Base-by-base conservation (phyloP, 2,888 invertebrate genomes). In the Scaeva pyrastri region DNA sequence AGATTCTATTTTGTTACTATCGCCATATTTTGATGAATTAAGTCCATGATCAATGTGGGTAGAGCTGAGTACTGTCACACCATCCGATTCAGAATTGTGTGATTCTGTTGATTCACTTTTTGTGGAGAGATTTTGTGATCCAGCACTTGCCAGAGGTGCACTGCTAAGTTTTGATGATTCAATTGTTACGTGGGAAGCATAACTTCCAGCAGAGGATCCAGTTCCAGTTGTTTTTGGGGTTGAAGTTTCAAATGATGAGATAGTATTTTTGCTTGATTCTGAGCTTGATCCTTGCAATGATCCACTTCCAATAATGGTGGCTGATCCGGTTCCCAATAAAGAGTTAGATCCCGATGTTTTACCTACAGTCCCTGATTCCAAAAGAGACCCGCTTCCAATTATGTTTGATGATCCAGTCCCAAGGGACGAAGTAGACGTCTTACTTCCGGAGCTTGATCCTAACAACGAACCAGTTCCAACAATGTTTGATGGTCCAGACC, bases 61-160 rank as follows among this genome's bases (percentile, higher is more conserved):
- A 6, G 68, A 68, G 5, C 68, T 39, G 1, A 50, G 36, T 3
- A 39, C 19, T 50, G 68, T 50, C n/a, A 50, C 68, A 21, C 19
- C 50, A n/a, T 68, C 50, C 6, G 7, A 1, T 31, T 19, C 12
- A 1, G 39, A 60, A 14, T 12, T 12, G 1, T 21, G 1, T 31
- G 31, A 31, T 31, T 8, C 31, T 21, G 12, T 60, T 60, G 60
- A 41, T 14, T 14, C n/a, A 41, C 31, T 60, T 41, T 7, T 16
- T 19, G 12, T 14, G 0, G 36, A 10, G n/a, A 16, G 2, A 2
- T 36, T 56, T 36, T 16, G 6, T 31, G 31, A 19, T 31, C 48
- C 48, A 48, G 6, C 48, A 1, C 0, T 11, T 7, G 48, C 16
- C 3, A 6, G 0, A 19, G 21, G 12, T 26, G 8, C 14, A 26